Percentiles rank a stretch among this genome's conserved stretches.
phyloP scores from a whole-genome alignment of 2,888 invertebrate species.

The Chaetoderma sp. region DNA sequence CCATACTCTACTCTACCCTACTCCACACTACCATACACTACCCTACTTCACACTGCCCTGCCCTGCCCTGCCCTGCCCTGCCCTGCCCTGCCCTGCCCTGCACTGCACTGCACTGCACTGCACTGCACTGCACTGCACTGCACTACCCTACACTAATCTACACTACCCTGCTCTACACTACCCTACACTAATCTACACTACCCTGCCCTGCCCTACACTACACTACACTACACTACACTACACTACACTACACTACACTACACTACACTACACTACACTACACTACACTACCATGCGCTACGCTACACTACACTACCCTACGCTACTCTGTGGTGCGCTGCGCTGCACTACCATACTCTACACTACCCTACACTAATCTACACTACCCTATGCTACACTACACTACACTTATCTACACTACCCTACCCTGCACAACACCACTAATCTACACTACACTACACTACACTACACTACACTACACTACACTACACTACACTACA shows the following conservation, averaged over 20 bases:
- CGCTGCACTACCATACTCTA: too few relatives aligned
- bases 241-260: conserved; percentile 23
- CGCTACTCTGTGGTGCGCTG: conserved; percentile 4
- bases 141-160: conserved; percentile 12
- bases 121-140: conserved; percentile 15
- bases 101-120: background rate
- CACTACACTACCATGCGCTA: too few relatives aligned
- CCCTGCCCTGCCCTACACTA: conserved; percentile 14
- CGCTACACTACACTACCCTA: conserved; percentile 16
- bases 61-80: conserved; percentile 2
- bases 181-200: conserved; percentile 19
- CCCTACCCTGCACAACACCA: too few relatives aligned
- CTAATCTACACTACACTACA: conserved; percentile 15
- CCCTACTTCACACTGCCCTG: too few relatives aligned
- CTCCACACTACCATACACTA: too few relatives aligned
- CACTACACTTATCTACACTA: conserved; percentile 4
- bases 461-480: conserved; percentile 21
- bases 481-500: conserved; percentile 15
- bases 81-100: conserved; percentile 1
- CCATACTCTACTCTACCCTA: conserved; percentile 7
- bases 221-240: conserved; percentile 19
- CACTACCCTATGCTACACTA: conserved; percentile 15
- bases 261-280: conserved; percentile 13
- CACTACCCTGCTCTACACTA: conserved; percentile 15
- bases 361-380: conserved; percentile 10